Base-by-base conservation (phyloP, 2,113 vertebrate species). In the Corydoras maculifer region DNA sequence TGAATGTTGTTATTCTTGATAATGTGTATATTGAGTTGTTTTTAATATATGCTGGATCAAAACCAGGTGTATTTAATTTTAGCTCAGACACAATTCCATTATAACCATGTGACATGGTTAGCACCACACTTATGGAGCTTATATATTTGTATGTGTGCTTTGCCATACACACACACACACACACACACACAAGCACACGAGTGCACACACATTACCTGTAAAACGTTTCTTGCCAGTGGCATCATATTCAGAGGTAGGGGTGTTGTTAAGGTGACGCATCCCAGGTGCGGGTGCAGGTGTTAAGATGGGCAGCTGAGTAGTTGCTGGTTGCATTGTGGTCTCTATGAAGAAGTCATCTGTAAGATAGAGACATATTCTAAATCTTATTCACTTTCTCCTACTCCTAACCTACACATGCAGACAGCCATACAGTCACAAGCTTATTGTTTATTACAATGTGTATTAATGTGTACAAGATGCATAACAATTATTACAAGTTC, bases 161-260 rank as follows among this genome's bases (percentile, higher is more conserved):
- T 25, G 18, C 18, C 18, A 25, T 2, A 25, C 18, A 25, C 18
- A 25, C 18, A 25, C 18, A 25, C 18, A 25, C 18, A 25, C 18
- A 25, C 18, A 25, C 18, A 25, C 18, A 53, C 55, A 43, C 10
- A 62, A 31, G 65, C 18, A 30, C 29, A 57, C 25, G 68, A 32
- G 68, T 29, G 14, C 15, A 32, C 14, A 32, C 29, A 67, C 18
- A 18, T 30, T 91, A 99, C 97, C 97, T 85, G 90, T 92, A 85
- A 97, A 99, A 54, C 95, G 88, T 58, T 92, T 96, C 83, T 91
- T 96, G 76, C 97, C 96, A 63, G 90, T 84, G 48, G 91, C 86
- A 79, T 99, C 96, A 58, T 91, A 92, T 81, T 93, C 91, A 2
- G 92, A 91, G 55, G 88, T 76, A 5, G 94, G 93, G 13, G 87